These are phyloP conservation scores for Pygmarrhopalites habei DNA, from an alignment of 1,140 invertebrate species.

Conservation along the genomic window DNA sequence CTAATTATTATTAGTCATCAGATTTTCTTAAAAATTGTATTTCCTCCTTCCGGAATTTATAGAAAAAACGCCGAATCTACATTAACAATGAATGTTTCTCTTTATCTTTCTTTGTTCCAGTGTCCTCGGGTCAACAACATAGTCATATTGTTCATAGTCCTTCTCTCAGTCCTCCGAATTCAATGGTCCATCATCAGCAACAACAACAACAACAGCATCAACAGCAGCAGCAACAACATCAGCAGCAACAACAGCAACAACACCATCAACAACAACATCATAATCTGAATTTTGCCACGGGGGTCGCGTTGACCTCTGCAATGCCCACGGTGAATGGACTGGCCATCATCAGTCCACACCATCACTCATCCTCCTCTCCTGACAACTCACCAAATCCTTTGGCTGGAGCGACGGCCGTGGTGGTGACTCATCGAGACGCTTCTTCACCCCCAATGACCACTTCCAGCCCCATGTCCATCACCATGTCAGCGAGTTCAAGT, in stretches of 20 bases:
- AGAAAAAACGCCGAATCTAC: too few species aligned
- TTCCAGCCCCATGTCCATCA: slow-evolving; percentile 40
- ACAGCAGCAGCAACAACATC: too few species aligned
- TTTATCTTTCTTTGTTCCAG: too few species aligned
- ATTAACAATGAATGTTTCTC: too few species aligned
- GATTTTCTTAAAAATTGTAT: too few species aligned
- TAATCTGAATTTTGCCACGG: too few species aligned
- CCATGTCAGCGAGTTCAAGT: slow-evolving; percentile 25
- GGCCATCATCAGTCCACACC: slow-evolving; percentile 46
- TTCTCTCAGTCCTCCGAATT: slow-evolving; percentile 18
- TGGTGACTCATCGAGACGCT: slow-evolving; percentile 35
- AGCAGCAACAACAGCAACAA: too few species aligned
- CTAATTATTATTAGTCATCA: too few species aligned
- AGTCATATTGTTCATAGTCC: slow-evolving; percentile 43
- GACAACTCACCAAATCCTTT: slow-evolving; percentile 40
- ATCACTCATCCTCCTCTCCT: slow-evolving; percentile 38
- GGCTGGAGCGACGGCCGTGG: slow-evolving; percentile 35
- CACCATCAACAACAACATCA: too few species aligned
- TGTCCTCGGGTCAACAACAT: too few species aligned
- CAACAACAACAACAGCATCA: too few species aligned
- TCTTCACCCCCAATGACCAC: slow-evolving; percentile 25
- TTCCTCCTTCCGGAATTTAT: too few species aligned
- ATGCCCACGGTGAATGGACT: slow-evolving; percentile 50
- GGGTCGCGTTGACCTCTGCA: slow-evolving; percentile 43
- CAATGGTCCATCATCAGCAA: slow-evolving; percentile 17